phyloP scores from a whole-genome alignment of 1,140 invertebrate genomes.

The Procambarus virginalis region DNA sequence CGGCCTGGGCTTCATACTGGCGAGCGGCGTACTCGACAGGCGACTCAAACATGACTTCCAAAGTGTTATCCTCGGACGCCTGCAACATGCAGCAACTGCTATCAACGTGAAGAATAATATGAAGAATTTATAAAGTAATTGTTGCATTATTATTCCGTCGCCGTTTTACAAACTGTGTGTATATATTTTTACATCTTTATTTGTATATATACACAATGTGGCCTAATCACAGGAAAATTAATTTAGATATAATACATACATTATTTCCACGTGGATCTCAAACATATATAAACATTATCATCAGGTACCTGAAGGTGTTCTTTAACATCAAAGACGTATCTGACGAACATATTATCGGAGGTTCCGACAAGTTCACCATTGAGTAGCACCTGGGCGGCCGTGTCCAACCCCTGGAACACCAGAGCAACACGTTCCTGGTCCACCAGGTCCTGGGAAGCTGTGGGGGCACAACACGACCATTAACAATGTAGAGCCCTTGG shows the following conservation, averaged over 20 bases:
- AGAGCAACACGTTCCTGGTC: constrained; percentile 76
- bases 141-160: too few relatives aligned
- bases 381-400: constrained; percentile 83
- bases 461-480: neutral
- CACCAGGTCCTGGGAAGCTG: constrained; percentile 58
- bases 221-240: too few relatives aligned
- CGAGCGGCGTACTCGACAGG: constrained; percentile 81
- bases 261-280: too few relatives aligned
- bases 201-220: too few relatives aligned
- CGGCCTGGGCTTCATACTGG: constrained; percentile 77
- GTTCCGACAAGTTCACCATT: constrained; percentile 82
- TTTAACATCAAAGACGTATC: constrained; percentile 86
- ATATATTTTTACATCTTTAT: too few relatives aligned
- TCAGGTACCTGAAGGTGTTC: constrained; percentile 76
- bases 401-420: constrained; percentile 92
- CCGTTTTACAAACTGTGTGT: too few relatives aligned
- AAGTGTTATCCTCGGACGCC: constrained; percentile 78
- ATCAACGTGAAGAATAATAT: too few relatives aligned
- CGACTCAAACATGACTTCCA: constrained; percentile 84
- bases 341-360: constrained; percentile 92
- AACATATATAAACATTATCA: neutral
- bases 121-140: too few relatives aligned
- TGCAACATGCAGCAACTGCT: neutral
- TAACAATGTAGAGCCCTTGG: too few relatives aligned
- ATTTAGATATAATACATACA: too few relatives aligned